Evolutionary conservation across 2,888 invertebrate genomes (phyloP), one percentile per base, ranked within the genome.

Genomic region (Drymonia ruficornis): DNA sequence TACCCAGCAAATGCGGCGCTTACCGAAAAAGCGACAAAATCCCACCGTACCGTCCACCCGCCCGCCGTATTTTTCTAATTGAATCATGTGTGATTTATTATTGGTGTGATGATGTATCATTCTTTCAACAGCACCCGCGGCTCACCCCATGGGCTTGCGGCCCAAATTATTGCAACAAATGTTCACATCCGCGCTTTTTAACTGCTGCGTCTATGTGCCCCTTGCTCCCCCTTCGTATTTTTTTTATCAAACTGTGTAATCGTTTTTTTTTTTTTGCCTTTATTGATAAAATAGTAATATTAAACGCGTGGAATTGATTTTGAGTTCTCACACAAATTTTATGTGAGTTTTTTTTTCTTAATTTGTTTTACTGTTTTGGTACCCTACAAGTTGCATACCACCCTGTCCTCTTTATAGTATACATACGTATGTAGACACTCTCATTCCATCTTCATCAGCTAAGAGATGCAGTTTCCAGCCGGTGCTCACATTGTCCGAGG

Each of bases 61-160:
- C 80, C 81, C 81, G 80, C 77, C 74, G 86, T 87, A 86, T 90
- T 90, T 88, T 91, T 91, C 91, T 91, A 92, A 92, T 92, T 92
- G 91, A 92, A 91, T 90, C 91, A 88, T 87, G 79, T 88, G 90
- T 92, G 91, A 92, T 92, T 92, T 92, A 92, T 91, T 89, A 90
- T 90, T 89, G 91, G 89, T 86, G 76, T 91, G 92, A 91, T 92
- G 92, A 92, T 92, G 92, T 87, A 91, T 92, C 91, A 91, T 91
- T 91, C 91, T 91, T 90, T 91, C 91, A 91, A 81, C 86, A 82
- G 80, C 91, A 91, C 86, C 89, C 89, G 91, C 67, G 88, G 83
- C 87, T 78, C 87, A 84, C 89, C 90, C 89, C 83, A 84, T 76
- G 77, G 80, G 83, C 81, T 87, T 88, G 87, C 72, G 88, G 89